A percentile compares a stretch with the other conserved stretches of the same genome.
Evolutionary conservation across 2,888 invertebrate species (phyloP).

Genomic region (Anarsia innoxiella): DNA sequence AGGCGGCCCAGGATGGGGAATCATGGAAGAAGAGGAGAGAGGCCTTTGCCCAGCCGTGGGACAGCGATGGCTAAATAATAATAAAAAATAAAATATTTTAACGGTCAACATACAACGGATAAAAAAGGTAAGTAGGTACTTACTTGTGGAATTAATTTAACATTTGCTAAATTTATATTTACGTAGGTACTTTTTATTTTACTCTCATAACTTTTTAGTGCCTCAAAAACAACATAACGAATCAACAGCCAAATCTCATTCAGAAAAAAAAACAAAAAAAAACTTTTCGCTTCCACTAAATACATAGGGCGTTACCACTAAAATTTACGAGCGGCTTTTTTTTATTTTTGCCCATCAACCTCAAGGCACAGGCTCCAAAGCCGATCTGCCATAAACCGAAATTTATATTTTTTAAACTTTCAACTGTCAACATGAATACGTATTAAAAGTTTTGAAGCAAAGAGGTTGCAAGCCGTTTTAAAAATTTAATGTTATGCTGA

Average conservation of each 20-base stretch:
- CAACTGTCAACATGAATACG: conserved; percentile 9
- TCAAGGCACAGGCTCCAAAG: background rate
- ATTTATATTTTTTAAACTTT: conserved; percentile 8
- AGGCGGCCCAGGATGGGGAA: too few species aligned
- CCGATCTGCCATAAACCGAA: conserved; percentile 5
- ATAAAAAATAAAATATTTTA: too few species aligned
- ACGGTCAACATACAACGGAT: too few species aligned
- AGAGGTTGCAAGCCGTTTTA: too few species aligned
- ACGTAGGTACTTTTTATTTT: too few species aligned
- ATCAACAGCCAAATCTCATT: background rate
- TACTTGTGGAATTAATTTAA: too few species aligned
- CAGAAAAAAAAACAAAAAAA: conserved; percentile 5
- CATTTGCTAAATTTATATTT: too few species aligned
- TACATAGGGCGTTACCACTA: conserved; percentile 12
- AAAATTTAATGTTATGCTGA: too few species aligned
- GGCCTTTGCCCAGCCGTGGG: too few species aligned
- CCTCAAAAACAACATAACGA: background rate
- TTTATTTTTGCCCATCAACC: conserved; percentile 2
- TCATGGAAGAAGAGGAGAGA: too few species aligned
- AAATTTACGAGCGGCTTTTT: conserved; percentile 4
- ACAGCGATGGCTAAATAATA: too few species aligned
- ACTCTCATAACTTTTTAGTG: background rate
- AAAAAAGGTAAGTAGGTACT: too few species aligned
- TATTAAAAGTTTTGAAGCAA: conserved; percentile 4
- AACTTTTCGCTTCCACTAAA: conserved; percentile 8